These are phyloP conservation scores for Margaritifera margaritifera DNA, from an alignment of 2,888 invertebrate species.

Conservation along the genomic window DNA sequence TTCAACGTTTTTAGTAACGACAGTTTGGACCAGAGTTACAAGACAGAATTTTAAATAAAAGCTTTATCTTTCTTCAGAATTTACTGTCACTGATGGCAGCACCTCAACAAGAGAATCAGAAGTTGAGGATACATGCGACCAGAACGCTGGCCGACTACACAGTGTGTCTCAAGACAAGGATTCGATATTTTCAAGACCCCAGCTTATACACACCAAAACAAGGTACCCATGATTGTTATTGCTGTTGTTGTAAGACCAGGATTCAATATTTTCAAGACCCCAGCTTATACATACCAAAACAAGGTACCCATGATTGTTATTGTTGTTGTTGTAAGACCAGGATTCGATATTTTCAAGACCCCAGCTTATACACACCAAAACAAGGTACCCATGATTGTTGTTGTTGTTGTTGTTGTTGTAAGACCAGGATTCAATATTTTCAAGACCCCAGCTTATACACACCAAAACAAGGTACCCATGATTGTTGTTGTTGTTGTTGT, in stretches of 20 bases:
- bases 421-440: neutral
- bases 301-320: too few relatives aligned
- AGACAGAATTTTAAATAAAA: too few relatives aligned
- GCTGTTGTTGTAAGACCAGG: neutral
- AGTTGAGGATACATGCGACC: slow-evolving; percentile 52
- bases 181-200: slow-evolving; percentile 68
- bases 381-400: slow-evolving; percentile 55
- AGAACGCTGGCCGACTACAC: slow-evolving; percentile 60
- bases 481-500: too few relatives aligned
- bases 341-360: slow-evolving; percentile 68
- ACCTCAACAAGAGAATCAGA: slow-evolving; percentile 36
- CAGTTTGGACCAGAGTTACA: too few relatives aligned
- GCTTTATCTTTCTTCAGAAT: slow-evolving; percentile 48
- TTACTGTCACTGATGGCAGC: slow-evolving; percentile 60
- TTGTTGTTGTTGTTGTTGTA: neutral
- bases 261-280: neutral
- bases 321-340: too few relatives aligned
- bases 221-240: slow-evolving; percentile 45
- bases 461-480: too few relatives aligned
- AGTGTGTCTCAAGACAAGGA: slow-evolving; percentile 50
- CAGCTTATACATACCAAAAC: too few relatives aligned
- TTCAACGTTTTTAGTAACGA: too few relatives aligned
- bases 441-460: too few relatives aligned
- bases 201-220: slow-evolving; percentile 67
- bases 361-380: slow-evolving; percentile 66